These are phyloP conservation scores for Setipinna tenuifilis DNA, from an alignment of 2,797 vertebrate genomes.

Conservation along the genomic window DNA sequence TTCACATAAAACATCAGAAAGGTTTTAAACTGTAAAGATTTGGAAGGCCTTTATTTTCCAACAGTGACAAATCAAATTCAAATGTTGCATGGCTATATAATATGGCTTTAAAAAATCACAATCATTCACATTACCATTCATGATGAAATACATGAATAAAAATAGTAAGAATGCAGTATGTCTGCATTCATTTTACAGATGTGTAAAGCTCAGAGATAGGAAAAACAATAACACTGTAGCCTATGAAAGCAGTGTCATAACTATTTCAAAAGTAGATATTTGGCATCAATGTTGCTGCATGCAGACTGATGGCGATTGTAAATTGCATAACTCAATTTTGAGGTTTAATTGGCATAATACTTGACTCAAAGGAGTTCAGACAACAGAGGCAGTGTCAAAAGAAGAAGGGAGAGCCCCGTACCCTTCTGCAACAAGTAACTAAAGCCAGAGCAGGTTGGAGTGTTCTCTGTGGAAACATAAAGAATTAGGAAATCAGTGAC, in stretches of 20 bases:
- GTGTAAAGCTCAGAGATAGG: neutral
- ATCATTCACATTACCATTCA: neutral
- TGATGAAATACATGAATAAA: neutral
- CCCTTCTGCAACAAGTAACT: constrained; percentile 70
- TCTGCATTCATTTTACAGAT: neutral
- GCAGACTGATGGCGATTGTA: neutral
- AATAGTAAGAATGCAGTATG: neutral
- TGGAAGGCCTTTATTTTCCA: neutral
- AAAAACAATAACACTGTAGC: neutral
- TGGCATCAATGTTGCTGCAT: neutral
- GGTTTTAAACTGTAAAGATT: neutral
- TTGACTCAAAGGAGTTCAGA: constrained; percentile 62
- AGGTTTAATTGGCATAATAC: neutral
- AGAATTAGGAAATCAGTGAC: neutral
- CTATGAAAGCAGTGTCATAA: neutral
- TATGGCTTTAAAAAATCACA: neutral
- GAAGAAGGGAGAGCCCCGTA: constrained; percentile 68
- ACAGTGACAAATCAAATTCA: neutral
- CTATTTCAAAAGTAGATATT: neutral
- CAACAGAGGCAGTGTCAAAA: constrained; percentile 66
- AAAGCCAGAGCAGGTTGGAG: constrained; percentile 67
- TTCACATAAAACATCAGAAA: neutral
- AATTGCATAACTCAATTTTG: neutral
- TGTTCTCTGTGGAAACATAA: constrained; percentile 49
- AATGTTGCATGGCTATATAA: neutral